Percentiles rank a stretch among this genome's conserved stretches.
Conservation (phyloP, 2,888 invertebrate genomes). For the Synanthedon vespiformis region DNA sequence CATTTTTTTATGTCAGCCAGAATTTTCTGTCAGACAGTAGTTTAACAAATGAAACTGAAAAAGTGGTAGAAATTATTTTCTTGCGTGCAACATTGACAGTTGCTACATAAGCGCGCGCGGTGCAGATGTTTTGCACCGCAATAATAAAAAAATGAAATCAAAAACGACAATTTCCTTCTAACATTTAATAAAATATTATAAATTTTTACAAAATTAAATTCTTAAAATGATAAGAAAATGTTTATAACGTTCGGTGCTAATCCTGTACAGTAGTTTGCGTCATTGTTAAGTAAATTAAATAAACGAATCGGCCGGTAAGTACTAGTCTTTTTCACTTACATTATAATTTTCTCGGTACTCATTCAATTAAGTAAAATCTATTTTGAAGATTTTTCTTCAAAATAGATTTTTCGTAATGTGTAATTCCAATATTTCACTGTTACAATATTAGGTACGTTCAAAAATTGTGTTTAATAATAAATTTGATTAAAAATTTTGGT, state of each 20-base stretch:
- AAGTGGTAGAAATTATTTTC: no score
- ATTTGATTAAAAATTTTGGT: conserved; percentile 2
- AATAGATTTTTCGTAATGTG: no score
- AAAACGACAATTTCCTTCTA: conserved; percentile 13
- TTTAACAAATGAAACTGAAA: no score
- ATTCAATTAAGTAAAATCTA: no score
- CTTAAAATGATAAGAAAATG: neutral
- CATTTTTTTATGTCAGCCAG: no score
- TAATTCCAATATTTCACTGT: no score
- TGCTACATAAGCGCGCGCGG: conserved; percentile 31
- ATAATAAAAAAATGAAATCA: conserved; percentile 31
- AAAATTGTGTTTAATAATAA: conserved; percentile 1
- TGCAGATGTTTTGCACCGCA: conserved; percentile 22
- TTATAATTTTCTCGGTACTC: neutral
- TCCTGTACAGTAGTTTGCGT: neutral
- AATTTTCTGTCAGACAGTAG: no score
- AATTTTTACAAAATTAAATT: neutral
- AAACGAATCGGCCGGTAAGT: neutral
- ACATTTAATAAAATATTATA: neutral
- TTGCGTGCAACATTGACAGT: conserved; percentile 33
- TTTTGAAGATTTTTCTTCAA: no score
- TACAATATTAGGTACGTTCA: neutral
- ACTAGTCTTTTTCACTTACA: neutral
- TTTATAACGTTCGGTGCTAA: conserved; percentile 1
- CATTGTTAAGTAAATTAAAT: neutral